Percentiles rank a stretch among this genome's conserved stretches.
Conservation (phyloP, 2,888 invertebrate genomes). For the Lamellibrachia satsuma region DNA sequence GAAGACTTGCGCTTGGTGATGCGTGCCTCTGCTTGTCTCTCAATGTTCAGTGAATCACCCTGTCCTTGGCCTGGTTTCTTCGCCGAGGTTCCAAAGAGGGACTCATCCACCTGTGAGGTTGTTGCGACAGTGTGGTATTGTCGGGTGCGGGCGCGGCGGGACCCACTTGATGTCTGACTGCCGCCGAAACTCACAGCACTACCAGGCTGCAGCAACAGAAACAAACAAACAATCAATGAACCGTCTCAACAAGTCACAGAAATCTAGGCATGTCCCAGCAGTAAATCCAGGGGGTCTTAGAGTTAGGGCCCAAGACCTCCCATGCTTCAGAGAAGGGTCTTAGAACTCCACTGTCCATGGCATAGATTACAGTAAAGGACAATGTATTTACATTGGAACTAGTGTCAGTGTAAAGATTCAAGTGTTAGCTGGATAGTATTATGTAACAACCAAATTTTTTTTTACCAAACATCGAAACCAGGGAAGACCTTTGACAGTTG, state of each 20-base stretch:
- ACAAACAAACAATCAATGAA: neutral
- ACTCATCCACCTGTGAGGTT: conserved; percentile 64
- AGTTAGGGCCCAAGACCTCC: too few relatives aligned
- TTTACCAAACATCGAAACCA: too few relatives aligned
- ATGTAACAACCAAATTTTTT: too few relatives aligned
- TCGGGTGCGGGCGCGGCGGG: conserved; percentile 57
- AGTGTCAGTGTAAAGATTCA: too few relatives aligned
- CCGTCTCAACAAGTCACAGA: neutral
- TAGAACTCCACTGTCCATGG: too few relatives aligned
- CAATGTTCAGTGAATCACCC: conserved; percentile 34
- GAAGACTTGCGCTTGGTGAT: conserved; percentile 48
- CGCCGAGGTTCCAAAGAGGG: conserved; percentile 56
- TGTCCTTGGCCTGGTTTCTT: neutral
- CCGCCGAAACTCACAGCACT: conserved; percentile 59
- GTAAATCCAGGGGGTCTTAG: too few relatives aligned
- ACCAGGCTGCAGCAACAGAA: conserved; percentile 56
- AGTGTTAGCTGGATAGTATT: too few relatives aligned
- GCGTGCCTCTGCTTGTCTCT: conserved; percentile 46
- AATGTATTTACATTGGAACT: too few relatives aligned
- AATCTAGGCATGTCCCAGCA: too few relatives aligned
- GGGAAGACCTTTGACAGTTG: too few relatives aligned
- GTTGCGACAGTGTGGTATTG: conserved; percentile 61
- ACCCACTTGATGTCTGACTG: conserved; percentile 53
- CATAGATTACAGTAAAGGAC: too few relatives aligned
- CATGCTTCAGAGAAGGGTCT: too few relatives aligned